Percentiles rank a stretch among this genome's conserved stretches.
Conservation (phyloP, 2,888 invertebrate genomes). For the Lacanobia wlatinum region DNA sequence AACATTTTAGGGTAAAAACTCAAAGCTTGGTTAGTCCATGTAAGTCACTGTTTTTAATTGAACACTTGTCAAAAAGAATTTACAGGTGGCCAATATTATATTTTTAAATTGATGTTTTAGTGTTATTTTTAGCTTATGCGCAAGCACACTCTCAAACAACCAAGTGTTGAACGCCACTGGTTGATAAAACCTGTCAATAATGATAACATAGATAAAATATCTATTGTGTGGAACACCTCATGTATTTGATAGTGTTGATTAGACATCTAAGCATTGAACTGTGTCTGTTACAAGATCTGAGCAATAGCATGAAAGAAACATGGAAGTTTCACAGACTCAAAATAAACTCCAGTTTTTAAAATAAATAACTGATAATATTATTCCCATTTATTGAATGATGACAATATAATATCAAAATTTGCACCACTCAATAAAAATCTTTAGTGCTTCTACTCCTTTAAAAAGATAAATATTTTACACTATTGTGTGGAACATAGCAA, state of each 20-base stretch:
- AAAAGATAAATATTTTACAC: background rate
- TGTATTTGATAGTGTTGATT: slow-evolving; percentile 40
- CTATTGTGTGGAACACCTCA: slow-evolving; percentile 42
- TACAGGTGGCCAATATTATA: background rate
- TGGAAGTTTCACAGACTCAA: background rate
- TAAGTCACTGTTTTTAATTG: background rate
- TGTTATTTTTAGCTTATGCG: background rate
- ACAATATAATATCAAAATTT: background rate
- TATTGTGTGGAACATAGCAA: background rate
- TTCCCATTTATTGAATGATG: background rate
- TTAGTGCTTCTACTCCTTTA: background rate
- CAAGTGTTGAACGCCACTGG: slow-evolving; percentile 68
- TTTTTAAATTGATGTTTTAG: background rate
- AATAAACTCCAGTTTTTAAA: no score
- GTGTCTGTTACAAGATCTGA: background rate
- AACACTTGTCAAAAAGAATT: background rate
- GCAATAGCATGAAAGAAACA: background rate
- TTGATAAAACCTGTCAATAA: slow-evolving; percentile 70
- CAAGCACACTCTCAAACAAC: slow-evolving; percentile 1
- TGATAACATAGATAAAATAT: slow-evolving; percentile 64
- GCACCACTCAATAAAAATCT: background rate
- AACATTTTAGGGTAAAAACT: background rate
- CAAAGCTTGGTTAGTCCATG: background rate
- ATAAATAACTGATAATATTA: background rate
- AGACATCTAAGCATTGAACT: slow-evolving; percentile 3